Conservation (phyloP, 2,888 invertebrate species). For the Magallana nippona region DNA sequence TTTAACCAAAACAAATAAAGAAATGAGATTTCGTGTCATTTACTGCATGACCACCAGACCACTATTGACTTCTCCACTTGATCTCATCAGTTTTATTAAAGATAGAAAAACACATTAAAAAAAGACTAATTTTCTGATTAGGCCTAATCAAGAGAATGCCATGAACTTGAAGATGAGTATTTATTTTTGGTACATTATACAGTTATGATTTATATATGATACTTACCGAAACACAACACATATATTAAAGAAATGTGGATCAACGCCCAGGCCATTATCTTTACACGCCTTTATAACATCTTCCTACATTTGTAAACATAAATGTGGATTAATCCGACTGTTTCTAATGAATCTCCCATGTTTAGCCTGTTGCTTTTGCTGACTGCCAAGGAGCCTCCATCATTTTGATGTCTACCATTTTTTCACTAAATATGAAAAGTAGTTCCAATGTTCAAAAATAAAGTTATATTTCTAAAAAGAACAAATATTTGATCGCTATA, state of each 20-base stretch:
- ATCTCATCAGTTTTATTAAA: too few species aligned
- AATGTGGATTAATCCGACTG: neutral
- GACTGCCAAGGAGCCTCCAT: slow-evolving; percentile 11
- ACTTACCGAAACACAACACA: slow-evolving; percentile 28
- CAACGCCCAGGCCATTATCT: neutral
- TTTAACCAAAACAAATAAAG: too few species aligned
- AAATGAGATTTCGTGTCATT: too few species aligned
- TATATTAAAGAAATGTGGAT: slow-evolving; percentile 21
- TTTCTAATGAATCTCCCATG: neutral
- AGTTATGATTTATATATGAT: too few species aligned
- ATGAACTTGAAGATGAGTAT: too few species aligned
- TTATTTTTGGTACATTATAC: too few species aligned
- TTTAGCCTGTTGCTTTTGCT: slow-evolving; percentile 23
- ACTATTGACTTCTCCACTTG: too few species aligned
- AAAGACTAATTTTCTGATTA: too few species aligned
- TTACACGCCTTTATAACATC: neutral
- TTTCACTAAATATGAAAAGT: slow-evolving; percentile 7
- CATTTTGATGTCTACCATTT: slow-evolving; percentile 3
- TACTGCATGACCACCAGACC: too few species aligned
- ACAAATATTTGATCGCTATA: neutral
- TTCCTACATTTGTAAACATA: slow-evolving; percentile 1
- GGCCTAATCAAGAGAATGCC: too few species aligned
- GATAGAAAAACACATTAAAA: too few species aligned
- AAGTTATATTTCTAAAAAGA: neutral
- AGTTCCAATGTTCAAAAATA: neutral